These are phyloP conservation scores for Drosophila vallismaia DNA, from an alignment of 2,888 invertebrate genomes.

Conservation along the genomic window DNA sequence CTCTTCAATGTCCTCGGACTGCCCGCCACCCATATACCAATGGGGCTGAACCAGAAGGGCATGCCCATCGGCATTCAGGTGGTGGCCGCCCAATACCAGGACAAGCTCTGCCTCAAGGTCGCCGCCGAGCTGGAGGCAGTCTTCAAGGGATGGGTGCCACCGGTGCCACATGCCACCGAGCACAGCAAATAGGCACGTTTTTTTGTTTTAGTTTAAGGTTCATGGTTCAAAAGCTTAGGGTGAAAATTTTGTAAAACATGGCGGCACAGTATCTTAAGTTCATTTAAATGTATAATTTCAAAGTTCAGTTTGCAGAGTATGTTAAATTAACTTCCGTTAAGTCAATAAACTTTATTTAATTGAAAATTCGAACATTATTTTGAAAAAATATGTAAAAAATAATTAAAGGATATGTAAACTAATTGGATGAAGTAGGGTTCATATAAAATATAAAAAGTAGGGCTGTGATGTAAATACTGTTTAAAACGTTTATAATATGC, in stretches of 20 bases:
- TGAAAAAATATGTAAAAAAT: no score
- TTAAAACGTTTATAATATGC: no score
- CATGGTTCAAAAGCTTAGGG: constrained; percentile 35
- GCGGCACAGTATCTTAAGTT: not conserved
- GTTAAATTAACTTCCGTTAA: not conserved
- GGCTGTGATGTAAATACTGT: no score
- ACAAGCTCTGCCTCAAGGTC: constrained; percentile 91
- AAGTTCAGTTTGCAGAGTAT: not conserved
- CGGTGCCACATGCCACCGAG: constrained; percentile 70
- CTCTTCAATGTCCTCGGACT: constrained; percentile 86
- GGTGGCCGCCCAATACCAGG: constrained; percentile 90
- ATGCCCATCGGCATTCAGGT: constrained; percentile 92
- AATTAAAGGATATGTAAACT: no score
- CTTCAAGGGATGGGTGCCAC: constrained; percentile 93
- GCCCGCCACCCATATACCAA: constrained; percentile 90
- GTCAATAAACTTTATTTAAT: not conserved
- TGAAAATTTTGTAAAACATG: not conserved
- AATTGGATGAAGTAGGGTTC: no score
- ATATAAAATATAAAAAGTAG: no score
- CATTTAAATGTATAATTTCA: not conserved
- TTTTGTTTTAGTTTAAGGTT: constrained; percentile 41
- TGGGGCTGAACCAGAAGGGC: constrained; percentile 86
- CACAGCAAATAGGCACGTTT: not conserved
- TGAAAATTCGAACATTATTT: no score
- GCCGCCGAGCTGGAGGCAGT: constrained; percentile 90